These are phyloP conservation scores for Meda fulgida DNA, from an alignment of 2,797 vertebrate species.

Conservation along the genomic window DNA sequence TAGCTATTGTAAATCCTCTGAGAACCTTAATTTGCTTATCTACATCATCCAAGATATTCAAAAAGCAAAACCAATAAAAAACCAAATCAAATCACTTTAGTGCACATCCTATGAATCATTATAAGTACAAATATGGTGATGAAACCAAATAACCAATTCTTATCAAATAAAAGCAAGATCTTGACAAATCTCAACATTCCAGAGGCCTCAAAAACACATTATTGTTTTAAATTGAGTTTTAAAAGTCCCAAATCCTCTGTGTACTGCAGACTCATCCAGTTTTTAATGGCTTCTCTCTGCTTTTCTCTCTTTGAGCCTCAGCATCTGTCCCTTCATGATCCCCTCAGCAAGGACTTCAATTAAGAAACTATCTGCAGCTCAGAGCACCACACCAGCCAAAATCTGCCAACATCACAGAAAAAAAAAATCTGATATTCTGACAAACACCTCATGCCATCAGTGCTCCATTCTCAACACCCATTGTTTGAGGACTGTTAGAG, in stretches of 20 bases:
- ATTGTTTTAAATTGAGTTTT: conserved; percentile 14
- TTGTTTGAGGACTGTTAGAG: conserved; percentile 20
- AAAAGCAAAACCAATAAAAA: background rate
- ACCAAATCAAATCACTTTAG: conserved; percentile 10
- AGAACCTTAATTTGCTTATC: conserved; percentile 7
- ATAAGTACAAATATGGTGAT: background rate
- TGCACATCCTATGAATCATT: background rate
- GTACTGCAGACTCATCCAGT: conserved; percentile 17
- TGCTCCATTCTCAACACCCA: conserved; percentile 27
- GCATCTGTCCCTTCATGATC: conserved; percentile 52
- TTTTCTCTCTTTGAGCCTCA: conserved; percentile 33
- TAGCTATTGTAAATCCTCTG: background rate
- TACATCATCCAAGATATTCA: conserved; percentile 1
- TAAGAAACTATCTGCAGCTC: conserved; percentile 52
- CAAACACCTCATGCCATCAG: conserved; percentile 42
- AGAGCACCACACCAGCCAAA: conserved; percentile 44
- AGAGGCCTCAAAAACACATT: conserved; percentile 7
- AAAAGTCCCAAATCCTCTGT: conserved; percentile 21
- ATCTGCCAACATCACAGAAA: conserved; percentile 54
- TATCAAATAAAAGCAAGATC: background rate
- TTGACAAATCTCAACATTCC: conserved; percentile 23
- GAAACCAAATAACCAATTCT: conserved; percentile 7
- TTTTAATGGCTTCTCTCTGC: conserved; percentile 33
- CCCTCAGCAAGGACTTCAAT: conserved; percentile 52
- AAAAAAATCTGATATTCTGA: conserved; percentile 30